A percentile compares a stretch with the other conserved stretches of the same genome.
These are phyloP conservation scores for Arothron firmamentum DNA, from an alignment of 2,113 vertebrate species.

Conservation along the genomic window DNA sequence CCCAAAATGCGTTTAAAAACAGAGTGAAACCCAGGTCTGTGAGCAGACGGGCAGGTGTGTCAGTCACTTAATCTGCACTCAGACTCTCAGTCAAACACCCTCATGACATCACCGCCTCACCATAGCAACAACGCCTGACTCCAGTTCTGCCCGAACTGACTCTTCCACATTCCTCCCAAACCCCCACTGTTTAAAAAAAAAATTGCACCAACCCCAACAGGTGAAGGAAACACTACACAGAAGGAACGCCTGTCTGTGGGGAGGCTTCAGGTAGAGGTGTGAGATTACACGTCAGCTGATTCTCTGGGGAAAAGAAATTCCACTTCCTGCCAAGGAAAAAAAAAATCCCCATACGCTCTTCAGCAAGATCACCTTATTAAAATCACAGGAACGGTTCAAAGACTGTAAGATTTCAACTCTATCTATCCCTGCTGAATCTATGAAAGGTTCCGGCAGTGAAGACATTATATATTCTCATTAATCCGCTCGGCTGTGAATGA, in stretches of 20 bases:
- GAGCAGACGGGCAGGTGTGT: constrained; percentile 4
- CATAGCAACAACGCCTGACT: neutral
- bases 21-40: neutral
- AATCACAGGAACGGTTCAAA: too few relatives aligned
- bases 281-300: constrained; percentile 1
- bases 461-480: too few relatives aligned
- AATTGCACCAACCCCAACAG: neutral
- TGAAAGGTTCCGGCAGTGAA: too few relatives aligned
- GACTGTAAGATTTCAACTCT: too few relatives aligned
- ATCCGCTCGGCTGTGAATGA: too few relatives aligned
- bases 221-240: constrained; percentile 20
- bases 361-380: too few relatives aligned
- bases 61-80: constrained; percentile 3
- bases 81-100: constrained; percentile 3
- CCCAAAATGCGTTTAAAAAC: neutral
- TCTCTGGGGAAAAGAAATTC: too few relatives aligned
- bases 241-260: constrained; percentile 30
- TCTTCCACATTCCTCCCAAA: neutral
- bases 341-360: too few relatives aligned
- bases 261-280: neutral
- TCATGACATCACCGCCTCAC: neutral
- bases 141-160: neutral
- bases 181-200: neutral
- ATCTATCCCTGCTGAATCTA: too few relatives aligned
- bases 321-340: too few relatives aligned